phyloP scores from a whole-genome alignment of 2,797 vertebrate species.

The Dendrocincla tyrannina region DNA sequence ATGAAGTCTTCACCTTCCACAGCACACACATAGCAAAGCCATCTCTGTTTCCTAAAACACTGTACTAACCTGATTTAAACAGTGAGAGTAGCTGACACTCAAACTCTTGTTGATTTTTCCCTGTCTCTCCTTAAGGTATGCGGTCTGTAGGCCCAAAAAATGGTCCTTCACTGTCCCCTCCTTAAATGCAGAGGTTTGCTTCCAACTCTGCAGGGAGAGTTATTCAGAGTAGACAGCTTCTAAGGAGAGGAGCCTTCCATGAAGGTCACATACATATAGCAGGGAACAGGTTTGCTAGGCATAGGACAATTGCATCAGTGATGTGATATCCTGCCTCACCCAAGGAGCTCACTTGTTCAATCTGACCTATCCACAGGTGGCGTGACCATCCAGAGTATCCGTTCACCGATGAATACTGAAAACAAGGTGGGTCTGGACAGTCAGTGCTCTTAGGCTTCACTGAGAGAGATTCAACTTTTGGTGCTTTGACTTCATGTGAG shows the following conservation, averaged over 20 bases:
- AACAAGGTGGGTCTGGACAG: neutral
- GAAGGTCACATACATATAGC: neutral
- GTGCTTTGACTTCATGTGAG: slow-evolving; percentile 8
- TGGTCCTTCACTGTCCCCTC: neutral
- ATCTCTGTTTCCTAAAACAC: neutral
- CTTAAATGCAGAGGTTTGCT: neutral
- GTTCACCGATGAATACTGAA: slow-evolving; percentile 80
- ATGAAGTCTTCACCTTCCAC: neutral
- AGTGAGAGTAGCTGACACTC: neutral
- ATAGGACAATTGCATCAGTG: neutral
- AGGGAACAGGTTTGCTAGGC: neutral
- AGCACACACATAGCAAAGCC: neutral
- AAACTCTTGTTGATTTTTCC: neutral
- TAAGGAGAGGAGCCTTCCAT: neutral
- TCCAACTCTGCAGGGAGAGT: neutral
- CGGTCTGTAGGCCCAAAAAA: neutral
- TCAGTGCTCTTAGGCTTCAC: neutral
- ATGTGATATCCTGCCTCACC: neutral
- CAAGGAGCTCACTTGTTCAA: neutral
- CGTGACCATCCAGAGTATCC: slow-evolving; percentile 82
- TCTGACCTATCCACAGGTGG: slow-evolving; percentile 75
- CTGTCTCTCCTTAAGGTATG: neutral
- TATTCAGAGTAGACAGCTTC: neutral
- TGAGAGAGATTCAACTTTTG: neutral
- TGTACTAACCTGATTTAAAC: neutral